These are phyloP conservation scores for Emesis furor DNA, from an alignment of 2,888 invertebrate genomes.

Conservation along the genomic window DNA sequence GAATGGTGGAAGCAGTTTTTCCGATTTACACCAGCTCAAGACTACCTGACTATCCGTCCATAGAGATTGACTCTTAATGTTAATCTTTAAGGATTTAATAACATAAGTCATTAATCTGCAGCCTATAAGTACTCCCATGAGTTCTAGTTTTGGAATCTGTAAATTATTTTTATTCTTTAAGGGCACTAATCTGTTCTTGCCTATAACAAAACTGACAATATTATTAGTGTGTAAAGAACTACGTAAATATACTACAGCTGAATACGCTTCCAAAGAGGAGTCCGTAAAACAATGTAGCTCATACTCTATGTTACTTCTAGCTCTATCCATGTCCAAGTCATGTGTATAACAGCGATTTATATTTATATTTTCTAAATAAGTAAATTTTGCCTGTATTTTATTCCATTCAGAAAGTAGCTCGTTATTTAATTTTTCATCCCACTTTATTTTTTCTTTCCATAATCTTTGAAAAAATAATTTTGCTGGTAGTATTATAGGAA, in stretches of 20 bases:
- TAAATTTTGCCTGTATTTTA: not conserved
- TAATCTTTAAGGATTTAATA: conserved; percentile 24
- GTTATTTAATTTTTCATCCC: conserved; percentile 31
- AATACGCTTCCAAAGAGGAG: conserved; percentile 40
- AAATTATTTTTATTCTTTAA: conserved; percentile 46
- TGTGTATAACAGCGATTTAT: not conserved
- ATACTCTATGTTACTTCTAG: not conserved
- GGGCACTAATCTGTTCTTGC: conserved; percentile 56
- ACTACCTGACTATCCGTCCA: conserved; percentile 48
- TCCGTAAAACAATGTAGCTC: conserved; percentile 29
- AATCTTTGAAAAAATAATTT: conserved; percentile 47
- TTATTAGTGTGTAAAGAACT: conserved; percentile 34
- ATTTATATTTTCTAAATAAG: not conserved
- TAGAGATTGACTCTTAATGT: conserved; percentile 26
- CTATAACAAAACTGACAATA: conserved; percentile 59
- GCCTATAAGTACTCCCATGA: conserved; percentile 43
- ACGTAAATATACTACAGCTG: conserved; percentile 42
- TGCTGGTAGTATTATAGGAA: conserved; percentile 30
- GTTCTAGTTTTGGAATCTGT: conserved; percentile 38
- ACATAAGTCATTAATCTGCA: conserved; percentile 36
- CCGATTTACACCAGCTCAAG: conserved; percentile 37
- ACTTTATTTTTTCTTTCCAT: conserved; percentile 44
- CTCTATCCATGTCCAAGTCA: not conserved
- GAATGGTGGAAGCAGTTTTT: conserved; percentile 29
- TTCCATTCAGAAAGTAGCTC: not conserved